Base-by-base conservation (phyloP, 2,797 vertebrate species). In the Sylvilagus floridanus region DNA sequence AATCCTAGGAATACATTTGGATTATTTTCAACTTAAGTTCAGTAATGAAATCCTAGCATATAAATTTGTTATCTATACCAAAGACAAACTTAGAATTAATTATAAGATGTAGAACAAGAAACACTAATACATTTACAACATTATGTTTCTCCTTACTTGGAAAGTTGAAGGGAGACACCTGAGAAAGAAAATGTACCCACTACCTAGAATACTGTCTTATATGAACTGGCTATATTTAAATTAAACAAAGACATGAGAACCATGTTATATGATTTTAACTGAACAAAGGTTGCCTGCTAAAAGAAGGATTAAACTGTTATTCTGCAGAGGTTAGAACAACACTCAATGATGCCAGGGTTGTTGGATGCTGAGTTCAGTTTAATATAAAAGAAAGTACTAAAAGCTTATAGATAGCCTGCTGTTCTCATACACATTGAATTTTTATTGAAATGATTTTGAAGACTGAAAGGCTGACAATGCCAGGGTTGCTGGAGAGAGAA, bases 11-110 rank as follows among this genome's bases (percentile, higher is more conserved):
- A n/a, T 57, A 0, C 85, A 37, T 16, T 35, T 10, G 57, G 28
- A 47, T n/a, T 72, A 4, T 77, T 83, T 63, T 72, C 93, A 5
- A 78, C 16, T 88, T 3, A 16, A 1, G 3, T 47, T 37, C 37
- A 79, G 13, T 4, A 11, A 85, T 24, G 8, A 88, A 92, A 93
- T 69, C 14, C 17, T 90, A 60, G 2, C 14, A 28, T 57, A 73
- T 71, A 78, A 90, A 66, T 95, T 79, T 76, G 11, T 72, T 66
- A 54, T 28, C 9, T 37, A 2, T 81, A 42, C 26, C 21, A 5
- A 86, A 84, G 10, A 72, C 30, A 78, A 66, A 73, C 12, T 82
- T 37, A 83, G 22, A 90, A 71, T 76, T 83, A 22, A 87, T 82
- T 65, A 35, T 26, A 35, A 19, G 63, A 22, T 54, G 21, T 2